Evolutionary conservation across 2,888 invertebrate genomes (phyloP), one percentile per base, ranked within the genome.

Genomic region (Brenthis daphne): DNA sequence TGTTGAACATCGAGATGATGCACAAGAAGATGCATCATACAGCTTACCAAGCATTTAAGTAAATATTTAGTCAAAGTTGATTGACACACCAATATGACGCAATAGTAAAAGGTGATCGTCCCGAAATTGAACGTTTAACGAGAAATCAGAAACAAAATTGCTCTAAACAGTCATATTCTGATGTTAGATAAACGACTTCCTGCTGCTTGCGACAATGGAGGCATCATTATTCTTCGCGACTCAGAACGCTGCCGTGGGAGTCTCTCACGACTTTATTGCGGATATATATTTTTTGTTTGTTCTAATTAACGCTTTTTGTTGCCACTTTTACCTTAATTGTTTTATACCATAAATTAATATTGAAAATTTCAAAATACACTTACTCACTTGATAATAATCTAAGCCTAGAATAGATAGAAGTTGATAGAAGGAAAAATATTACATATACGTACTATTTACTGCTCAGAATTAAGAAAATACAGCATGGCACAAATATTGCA

Each of bases 181-280:
- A 92, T 92, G 92, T 87, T 90, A 91, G 92, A 92, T 92, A 92
- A 92, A 92, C 90, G 85, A 92, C 92, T 92, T 92, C 92, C 92
- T 92, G 92, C 87, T 87, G 83, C 76, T 80, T 82, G 80, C 80
- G 81, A 92, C 92, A 92, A 92, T 92, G 81, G 90, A 87, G 85
- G 83, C 90, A 87, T 91, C 92, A 92, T 92, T 92, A 92, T 87
- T 88, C 87, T 81, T 79, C 83, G 80, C 79, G 80, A 80, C 73
- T 77, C 82, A 84, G 86, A 83, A 82, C 81, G 80, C 80, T 80
- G 83, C 85, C 92, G 92, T 92, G 92, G 87, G 92, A 92, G 83
- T 72, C 85, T 92, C 92, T 83, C 92, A 92, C 92, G 92, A 86
- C 84, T 86, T 85, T 90, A 91, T 89, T 91, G 87, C 92, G 88